These are phyloP conservation scores for Hirundo rustica DNA, from an alignment of 2,797 vertebrate genomes.

Conservation along the genomic window DNA sequence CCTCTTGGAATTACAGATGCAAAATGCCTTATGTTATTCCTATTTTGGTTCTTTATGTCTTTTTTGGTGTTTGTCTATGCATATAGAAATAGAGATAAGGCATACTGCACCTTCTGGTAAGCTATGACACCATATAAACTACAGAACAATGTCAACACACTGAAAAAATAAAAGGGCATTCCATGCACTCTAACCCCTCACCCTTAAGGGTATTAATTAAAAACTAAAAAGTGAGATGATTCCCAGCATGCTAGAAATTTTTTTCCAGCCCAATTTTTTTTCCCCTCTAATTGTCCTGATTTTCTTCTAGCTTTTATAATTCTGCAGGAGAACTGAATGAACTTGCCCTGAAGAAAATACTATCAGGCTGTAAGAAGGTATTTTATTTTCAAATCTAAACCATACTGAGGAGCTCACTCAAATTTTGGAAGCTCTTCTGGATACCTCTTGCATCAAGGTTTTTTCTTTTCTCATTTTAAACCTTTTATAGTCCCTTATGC, in stretches of 20 bases:
- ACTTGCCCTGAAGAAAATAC: slow-evolving; percentile 77
- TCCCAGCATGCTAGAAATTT: neutral
- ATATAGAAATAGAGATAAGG: neutral
- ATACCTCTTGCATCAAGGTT: neutral
- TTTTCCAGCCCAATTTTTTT: neutral
- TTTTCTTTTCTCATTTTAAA: neutral
- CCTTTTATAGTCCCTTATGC: neutral
- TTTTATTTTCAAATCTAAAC: slow-evolving; percentile 24
- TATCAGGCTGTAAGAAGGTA: slow-evolving; percentile 86
- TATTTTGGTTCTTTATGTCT: neutral
- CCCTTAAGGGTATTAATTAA: neutral
- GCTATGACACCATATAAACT: neutral
- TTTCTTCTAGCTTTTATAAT: slow-evolving; percentile 83
- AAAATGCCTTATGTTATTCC: neutral
- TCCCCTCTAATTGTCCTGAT: slow-evolving; percentile 26
- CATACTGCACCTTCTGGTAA: neutral
- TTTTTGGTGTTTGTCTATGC: neutral
- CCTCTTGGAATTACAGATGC: neutral
- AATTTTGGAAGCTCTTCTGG: neutral
- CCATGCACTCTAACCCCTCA: neutral
- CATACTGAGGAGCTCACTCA: neutral
- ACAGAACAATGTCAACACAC: neutral
- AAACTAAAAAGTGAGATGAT: neutral
- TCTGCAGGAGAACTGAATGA: slow-evolving; percentile 82
- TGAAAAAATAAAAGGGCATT: neutral